Base-by-base conservation (phyloP, 2,888 invertebrate genomes). In the Tiliacea citrago region DNA sequence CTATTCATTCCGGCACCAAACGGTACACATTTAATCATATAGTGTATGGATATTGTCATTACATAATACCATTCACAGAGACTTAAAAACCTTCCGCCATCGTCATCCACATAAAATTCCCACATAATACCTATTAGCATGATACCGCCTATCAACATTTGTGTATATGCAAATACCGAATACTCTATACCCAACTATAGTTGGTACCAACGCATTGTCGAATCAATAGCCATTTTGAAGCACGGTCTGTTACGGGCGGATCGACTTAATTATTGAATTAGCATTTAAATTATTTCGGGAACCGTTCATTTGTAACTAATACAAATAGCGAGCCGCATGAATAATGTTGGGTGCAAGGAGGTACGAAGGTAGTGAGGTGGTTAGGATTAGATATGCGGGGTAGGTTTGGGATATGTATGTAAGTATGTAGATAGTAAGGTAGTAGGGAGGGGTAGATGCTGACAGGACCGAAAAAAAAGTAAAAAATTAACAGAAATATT, bases 231-330 rank as follows among this genome's bases (percentile, higher is more conserved):
- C 89, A 89, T 89, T 88, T 85, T 89, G 90, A 88, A 90, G 91
- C 92, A 90, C 91, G 91, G 89, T 90, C 92, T 89, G 94, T 94
- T 94, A 94, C 95, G 93, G 94, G 92, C 91, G 93, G 94, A 92
- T 92, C 94, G 94, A 92, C 92, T 96, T 96, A 96, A 96, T 96
- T 96, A 96, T 96, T 94, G 96, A 95, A 96, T 96, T 96, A 96
- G 96, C 96, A 96, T 96, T 95, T 96, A 96, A 96, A 96, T 96
- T 94, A 96, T 96, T 96, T 96, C 94, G 96, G 96, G 95, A 96
- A 95, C 96, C 96, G 94, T 96, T 96, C 96, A 96, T 96, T 96
- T 96, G 96, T 96, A 96, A 96, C 96, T 96, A 96, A 96, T 95
- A 96, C 96, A 96, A 96, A 96, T 96, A 93, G 95, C 94, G 92